phyloP scores from a whole-genome alignment of 2,797 vertebrate species.

The Mormyrus proboscirostris region DNA sequence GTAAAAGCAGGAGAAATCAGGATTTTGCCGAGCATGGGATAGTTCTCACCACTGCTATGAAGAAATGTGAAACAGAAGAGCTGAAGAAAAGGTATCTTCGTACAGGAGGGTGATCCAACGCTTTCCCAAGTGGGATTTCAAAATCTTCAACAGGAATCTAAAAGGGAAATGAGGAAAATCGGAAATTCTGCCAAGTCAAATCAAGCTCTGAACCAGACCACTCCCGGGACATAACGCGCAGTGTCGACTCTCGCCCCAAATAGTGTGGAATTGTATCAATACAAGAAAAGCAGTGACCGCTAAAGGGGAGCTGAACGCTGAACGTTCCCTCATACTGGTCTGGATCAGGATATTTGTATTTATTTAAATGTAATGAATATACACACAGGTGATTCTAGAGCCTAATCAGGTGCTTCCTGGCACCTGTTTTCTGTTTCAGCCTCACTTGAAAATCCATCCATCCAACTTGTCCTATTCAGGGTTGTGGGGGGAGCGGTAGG shows the following conservation, averaged over 20 bases:
- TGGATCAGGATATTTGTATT: not conserved
- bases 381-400: not conserved
- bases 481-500: not conserved
- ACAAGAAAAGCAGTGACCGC: not conserved
- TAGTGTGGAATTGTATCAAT: not conserved
- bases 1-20: not conserved
- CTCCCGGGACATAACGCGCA: not conserved
- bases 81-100: slow-evolving; percentile 67
- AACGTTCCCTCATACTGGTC: not conserved
- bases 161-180: not conserved
- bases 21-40: not conserved
- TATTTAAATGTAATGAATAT: not conserved
- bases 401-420: not conserved
- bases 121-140: slow-evolving; percentile 52
- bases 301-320: not conserved
- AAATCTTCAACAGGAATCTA: slow-evolving; percentile 60
- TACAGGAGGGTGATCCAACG: slow-evolving; percentile 56
- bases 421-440: not conserved
- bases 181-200: not conserved
- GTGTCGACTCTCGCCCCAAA: not conserved
- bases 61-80: slow-evolving; percentile 61
- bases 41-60: slow-evolving; percentile 60
- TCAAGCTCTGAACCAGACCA: not conserved
- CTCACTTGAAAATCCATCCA: not conserved
- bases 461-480: not conserved